These are phyloP conservation scores for Desmophyllum pertusum DNA, from an alignment of 92 coral and sea anemone genomes.

Conservation along the genomic window DNA sequence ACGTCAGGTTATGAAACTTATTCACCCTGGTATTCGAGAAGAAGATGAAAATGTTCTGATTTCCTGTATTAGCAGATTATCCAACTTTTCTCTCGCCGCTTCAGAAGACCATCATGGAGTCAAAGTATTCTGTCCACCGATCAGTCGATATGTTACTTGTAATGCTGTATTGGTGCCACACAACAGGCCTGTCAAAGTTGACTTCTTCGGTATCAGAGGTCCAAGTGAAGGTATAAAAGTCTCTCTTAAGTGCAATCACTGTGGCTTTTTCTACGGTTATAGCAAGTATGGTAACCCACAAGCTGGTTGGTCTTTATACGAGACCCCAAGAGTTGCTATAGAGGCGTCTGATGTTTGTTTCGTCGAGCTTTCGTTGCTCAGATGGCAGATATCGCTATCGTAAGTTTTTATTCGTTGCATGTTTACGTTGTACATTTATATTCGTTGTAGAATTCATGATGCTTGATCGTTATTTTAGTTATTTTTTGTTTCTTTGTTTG, in stretches of 20 bases:
- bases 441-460: background rate
- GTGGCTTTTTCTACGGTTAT: constrained; percentile 6
- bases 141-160: background rate
- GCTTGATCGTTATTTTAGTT: no score
- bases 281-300: background rate
- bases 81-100: no score
- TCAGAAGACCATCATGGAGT: no score
- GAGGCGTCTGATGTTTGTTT: constrained; percentile 29
- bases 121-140: background rate
- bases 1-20: no score
- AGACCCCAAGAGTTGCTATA: background rate
- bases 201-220: background rate
- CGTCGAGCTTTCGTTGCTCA: constrained; percentile 7
- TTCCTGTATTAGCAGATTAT: no score
- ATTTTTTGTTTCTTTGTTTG: no score
- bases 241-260: constrained; percentile 1
- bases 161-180: background rate
- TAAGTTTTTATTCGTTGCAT: background rate
- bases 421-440: no score
- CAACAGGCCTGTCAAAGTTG: constrained; percentile 31
- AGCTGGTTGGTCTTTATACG: constrained; percentile 14
- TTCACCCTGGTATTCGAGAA: no score
- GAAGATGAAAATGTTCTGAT: no score
- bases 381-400: constrained; percentile 27
- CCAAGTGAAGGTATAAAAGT: background rate